Evolutionary conservation across 2,888 invertebrate genomes (phyloP).

Genomic region (Euzophera pinguis): DNA sequence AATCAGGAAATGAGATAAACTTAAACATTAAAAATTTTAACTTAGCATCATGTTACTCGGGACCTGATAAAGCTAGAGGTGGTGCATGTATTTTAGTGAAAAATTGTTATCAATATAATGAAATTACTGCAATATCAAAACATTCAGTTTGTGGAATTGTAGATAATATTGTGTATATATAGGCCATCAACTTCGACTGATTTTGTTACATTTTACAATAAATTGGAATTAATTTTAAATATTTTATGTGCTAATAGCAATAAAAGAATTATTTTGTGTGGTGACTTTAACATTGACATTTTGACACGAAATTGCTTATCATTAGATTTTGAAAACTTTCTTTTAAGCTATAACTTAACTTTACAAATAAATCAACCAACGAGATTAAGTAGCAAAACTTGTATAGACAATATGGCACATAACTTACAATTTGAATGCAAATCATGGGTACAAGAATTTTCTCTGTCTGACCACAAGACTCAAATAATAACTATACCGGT

Average conservation of each 20-base stretch:
- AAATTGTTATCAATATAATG: background rate
- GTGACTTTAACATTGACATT: no score
- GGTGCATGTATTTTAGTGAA: background rate
- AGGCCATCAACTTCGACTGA: background rate
- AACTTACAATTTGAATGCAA: no score
- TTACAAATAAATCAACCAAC: no score
- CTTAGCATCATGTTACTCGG: conserved; percentile 5
- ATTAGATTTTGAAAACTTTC: background rate
- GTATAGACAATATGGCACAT: no score
- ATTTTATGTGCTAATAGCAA: background rate
- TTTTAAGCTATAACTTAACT: no score
- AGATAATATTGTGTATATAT: conserved; percentile 5
- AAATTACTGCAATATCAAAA: background rate
- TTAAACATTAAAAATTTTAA: conserved; percentile 9
- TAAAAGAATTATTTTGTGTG: background rate
- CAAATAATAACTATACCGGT: background rate
- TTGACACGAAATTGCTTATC: no score
- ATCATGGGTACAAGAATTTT: background rate
- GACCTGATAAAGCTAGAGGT: background rate
- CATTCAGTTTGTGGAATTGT: background rate
- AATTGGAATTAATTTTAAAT: background rate
- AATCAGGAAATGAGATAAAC: conserved; percentile 7
- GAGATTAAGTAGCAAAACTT: background rate
- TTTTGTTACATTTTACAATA: background rate
- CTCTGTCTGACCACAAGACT: background rate